Conservation (phyloP, 2,113 vertebrate species). For the Indicator maculatus region DNA sequence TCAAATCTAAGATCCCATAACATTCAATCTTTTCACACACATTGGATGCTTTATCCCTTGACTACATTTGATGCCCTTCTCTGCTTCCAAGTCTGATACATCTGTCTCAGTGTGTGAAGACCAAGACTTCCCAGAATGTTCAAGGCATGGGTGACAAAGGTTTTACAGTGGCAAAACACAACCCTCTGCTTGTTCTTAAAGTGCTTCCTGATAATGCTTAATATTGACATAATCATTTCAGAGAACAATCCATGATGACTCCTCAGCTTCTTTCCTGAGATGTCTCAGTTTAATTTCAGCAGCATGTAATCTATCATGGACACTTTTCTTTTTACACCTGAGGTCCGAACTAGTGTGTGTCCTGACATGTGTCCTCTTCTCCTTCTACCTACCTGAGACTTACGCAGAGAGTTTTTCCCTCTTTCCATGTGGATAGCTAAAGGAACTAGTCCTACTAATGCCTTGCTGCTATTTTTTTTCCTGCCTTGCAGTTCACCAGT, state of each 20-base stretch:
- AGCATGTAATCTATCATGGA: neutral
- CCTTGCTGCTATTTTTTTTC: neutral
- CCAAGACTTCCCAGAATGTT: neutral
- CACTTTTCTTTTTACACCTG: neutral
- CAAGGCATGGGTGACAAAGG: neutral
- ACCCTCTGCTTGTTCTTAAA: neutral
- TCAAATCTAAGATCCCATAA: neutral
- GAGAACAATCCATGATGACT: neutral
- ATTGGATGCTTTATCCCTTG: neutral
- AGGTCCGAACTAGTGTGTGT: neutral
- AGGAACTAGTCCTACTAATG: neutral
- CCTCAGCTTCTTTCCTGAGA: neutral
- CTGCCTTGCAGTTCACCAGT: neutral
- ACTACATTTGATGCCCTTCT: neutral
- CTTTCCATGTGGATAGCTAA: neutral
- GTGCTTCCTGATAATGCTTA: neutral
- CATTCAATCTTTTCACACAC: neutral
- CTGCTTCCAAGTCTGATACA: neutral
- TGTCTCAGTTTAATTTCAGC: neutral
- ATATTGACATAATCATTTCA: neutral
- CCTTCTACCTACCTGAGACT: neutral
- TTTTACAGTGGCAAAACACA: neutral
- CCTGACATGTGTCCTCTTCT: neutral
- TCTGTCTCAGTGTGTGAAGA: neutral
- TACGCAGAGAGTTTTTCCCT: neutral